phyloP scores from a whole-genome alignment of 2,113 vertebrate species.

The Dryoscopus gambensis region DNA sequence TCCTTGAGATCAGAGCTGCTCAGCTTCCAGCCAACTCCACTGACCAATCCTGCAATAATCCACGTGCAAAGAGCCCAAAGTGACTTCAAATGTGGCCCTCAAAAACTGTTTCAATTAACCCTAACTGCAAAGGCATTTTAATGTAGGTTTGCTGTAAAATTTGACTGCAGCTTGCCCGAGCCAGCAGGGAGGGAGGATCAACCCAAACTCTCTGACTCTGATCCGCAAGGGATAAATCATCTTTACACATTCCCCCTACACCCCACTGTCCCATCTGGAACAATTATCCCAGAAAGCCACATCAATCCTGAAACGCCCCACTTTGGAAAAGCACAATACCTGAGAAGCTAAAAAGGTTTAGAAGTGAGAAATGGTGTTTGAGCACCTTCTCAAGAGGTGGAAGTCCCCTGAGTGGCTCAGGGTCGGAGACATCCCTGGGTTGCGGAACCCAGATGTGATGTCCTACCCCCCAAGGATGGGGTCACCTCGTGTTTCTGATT shows the following conservation, averaged over 20 bases:
- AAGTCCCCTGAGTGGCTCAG: neutral
- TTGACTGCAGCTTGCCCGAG: neutral
- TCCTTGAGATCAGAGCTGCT: neutral
- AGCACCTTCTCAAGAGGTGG: neutral
- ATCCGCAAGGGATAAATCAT: constrained; percentile 40
- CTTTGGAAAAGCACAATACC: neutral
- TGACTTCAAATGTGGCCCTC: neutral
- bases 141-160: neutral
- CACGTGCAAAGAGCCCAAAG: neutral
- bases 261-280: constrained; percentile 28
- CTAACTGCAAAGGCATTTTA: neutral
- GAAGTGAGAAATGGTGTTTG: rapidly evolving
- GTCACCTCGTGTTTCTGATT: neutral
- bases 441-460: rapidly evolving
- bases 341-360: neutral
- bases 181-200: neutral
- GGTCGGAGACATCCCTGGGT: rapidly evolving
- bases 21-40: neutral
- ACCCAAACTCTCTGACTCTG: neutral
- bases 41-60: neutral
- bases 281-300: neutral
- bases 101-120: neutral
- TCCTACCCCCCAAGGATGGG: neutral
- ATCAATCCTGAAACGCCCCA: neutral
- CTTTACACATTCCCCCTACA: neutral